These are phyloP conservation scores for Hoplias malabaricus DNA, from an alignment of 2,113 vertebrate genomes.

Conservation along the genomic window DNA sequence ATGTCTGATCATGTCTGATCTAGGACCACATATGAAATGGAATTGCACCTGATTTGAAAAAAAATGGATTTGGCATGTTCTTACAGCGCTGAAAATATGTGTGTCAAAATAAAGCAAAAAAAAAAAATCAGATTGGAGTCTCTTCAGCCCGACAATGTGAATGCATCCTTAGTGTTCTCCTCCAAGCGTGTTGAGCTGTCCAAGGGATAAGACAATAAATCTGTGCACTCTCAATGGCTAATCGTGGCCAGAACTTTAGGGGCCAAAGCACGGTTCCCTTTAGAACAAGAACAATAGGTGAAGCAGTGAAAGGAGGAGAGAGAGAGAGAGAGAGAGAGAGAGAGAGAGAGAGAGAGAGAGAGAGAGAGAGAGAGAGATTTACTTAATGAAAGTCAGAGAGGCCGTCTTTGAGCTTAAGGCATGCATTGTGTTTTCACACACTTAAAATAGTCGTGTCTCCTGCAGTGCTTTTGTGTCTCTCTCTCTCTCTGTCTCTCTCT, in stretches of 20 bases:
- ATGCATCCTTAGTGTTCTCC: no score
- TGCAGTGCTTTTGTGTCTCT: slow-evolving; percentile 41
- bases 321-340: slow-evolving; percentile 73
- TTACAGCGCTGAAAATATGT: no score
- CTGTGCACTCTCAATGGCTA: neutral
- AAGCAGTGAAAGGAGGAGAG: slow-evolving; percentile 67
- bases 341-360: slow-evolving; percentile 71
- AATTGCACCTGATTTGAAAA: no score
- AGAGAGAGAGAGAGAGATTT: slow-evolving; percentile 64
- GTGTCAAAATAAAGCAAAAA: neutral
- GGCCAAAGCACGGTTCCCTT: slow-evolving; percentile 22
- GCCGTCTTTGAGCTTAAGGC: slow-evolving; percentile 57
- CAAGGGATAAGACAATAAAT: no score
- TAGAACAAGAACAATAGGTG: slow-evolving; percentile 8
- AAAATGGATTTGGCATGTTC: no score
- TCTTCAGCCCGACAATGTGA: no score
- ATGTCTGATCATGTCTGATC: no score
- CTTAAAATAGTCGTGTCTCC: slow-evolving; percentile 53
- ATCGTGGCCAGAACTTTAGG: neutral
- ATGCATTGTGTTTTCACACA: slow-evolving; percentile 60
- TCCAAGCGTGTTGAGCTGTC: no score
- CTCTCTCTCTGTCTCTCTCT: neutral
- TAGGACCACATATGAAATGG: no score
- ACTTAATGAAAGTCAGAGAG: slow-evolving; percentile 68
- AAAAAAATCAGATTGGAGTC: no score